Evolutionary conservation across 2,797 vertebrate species (phyloP).

Genomic region (Meriones psammophilus): DNA sequence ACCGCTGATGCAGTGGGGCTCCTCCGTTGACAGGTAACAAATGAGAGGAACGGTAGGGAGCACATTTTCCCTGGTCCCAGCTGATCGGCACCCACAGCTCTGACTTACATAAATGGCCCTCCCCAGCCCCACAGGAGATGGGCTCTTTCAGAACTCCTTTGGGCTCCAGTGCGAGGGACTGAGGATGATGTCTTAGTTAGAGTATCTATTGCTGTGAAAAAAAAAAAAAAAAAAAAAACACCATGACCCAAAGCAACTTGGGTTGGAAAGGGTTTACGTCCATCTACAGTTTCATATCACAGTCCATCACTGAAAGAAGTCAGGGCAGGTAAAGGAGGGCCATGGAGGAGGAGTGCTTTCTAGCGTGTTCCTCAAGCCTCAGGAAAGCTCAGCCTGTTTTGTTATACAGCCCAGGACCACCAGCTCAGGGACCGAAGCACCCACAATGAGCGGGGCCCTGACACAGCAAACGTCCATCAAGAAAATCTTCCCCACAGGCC

Average conservation of each 20-base stretch:
- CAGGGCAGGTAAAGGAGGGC: not conserved
- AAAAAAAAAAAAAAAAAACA: too few species aligned
- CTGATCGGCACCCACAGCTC: not conserved
- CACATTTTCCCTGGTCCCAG: not conserved
- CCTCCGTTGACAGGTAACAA: conserved; percentile 30
- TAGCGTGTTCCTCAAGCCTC: not conserved
- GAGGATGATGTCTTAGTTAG: not conserved
- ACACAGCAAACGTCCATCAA: not conserved
- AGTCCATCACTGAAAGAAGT: not conserved
- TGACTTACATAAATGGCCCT: not conserved
- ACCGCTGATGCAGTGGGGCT: not conserved
- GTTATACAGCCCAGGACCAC: not conserved
- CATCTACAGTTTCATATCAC: not conserved
- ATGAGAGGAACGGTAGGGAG: not conserved
- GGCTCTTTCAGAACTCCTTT: conserved; percentile 27
- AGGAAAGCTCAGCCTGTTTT: not conserved
- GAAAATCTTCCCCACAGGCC: not conserved
- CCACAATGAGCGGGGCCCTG: not conserved
- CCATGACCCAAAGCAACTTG: not conserved
- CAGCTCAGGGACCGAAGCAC: not conserved
- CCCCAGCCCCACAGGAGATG: not conserved
- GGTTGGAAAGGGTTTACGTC: not conserved
- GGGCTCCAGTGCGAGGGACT: not conserved
- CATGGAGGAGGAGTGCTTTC: not conserved
- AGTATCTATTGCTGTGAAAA: not conserved